Percentiles rank a stretch among this genome's conserved stretches.
These are phyloP conservation scores for Litocranius walleri DNA, from an alignment of 2,113 vertebrate species.

Conservation along the genomic window DNA sequence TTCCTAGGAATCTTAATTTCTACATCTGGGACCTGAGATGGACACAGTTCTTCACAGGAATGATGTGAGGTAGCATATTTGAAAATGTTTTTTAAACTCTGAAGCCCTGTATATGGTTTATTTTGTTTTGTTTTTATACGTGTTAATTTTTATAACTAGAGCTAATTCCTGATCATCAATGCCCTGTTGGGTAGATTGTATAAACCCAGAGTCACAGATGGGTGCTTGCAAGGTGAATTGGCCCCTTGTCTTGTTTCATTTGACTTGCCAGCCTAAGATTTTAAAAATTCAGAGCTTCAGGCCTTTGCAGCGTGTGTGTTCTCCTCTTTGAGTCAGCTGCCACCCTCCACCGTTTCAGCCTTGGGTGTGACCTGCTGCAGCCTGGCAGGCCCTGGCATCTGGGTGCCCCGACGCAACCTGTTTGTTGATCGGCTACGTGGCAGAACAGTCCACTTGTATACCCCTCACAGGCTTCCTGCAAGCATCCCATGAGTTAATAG, in stretches of 20 bases:
- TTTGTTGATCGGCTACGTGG: neutral
- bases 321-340: neutral
- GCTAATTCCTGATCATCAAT: neutral
- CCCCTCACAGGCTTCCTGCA: neutral
- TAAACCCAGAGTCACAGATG: neutral
- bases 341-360: neutral
- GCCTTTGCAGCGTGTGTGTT: neutral
- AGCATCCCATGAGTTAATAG: neutral
- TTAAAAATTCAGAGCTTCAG: neutral
- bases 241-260: neutral
- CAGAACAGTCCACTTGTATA: neutral
- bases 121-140: neutral
- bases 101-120: neutral
- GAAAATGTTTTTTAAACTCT: neutral
- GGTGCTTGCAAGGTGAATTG: neutral
- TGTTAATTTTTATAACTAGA: neutral
- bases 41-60: neutral
- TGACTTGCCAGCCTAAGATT: neutral
- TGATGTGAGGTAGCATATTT: neutral
- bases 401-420: neutral
- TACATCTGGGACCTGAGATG: neutral
- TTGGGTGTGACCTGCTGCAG: neutral
- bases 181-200: neutral
- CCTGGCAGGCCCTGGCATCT: neutral
- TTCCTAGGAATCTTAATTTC: neutral